Percentiles rank a stretch among this genome's conserved stretches.
Evolutionary conservation across 2,797 vertebrate genomes (phyloP).

Genomic region (Muscicapa striata): DNA sequence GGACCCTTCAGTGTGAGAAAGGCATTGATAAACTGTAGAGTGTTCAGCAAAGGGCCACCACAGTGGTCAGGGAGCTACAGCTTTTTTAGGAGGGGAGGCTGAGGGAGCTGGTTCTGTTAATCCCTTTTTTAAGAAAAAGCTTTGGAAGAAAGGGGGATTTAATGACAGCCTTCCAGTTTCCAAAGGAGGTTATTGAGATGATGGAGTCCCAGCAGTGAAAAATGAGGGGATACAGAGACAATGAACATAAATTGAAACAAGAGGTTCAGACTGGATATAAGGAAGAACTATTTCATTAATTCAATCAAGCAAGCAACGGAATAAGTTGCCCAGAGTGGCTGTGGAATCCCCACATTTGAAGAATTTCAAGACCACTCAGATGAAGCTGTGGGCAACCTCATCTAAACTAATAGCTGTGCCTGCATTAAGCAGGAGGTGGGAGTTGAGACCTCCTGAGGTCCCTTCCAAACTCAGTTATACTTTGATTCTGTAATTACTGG

Average conservation of each 20-base stretch:
- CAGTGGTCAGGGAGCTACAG: not conserved
- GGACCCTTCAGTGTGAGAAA: not conserved
- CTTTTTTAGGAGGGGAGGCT: not conserved
- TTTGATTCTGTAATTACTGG: not conserved
- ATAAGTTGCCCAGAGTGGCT: not conserved
- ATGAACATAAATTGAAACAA: not conserved
- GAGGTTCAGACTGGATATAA: not conserved
- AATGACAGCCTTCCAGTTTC: not conserved
- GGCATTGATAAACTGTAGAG: not conserved
- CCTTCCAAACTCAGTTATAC: not conserved
- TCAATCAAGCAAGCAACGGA: not conserved
- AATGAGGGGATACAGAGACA: not conserved
- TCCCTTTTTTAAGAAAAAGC: not conserved
- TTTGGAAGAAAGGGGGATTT: not conserved
- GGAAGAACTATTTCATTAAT: not conserved
- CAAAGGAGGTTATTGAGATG: not conserved
- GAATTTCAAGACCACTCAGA: not conserved
- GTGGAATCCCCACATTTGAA: not conserved
- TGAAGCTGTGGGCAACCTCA: fast-evolving
- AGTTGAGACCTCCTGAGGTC: not conserved
- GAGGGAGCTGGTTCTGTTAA: not conserved
- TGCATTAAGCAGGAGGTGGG: not conserved
- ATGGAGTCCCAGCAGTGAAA: not conserved
- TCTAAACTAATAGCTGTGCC: not conserved
- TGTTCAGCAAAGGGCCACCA: fast-evolving